These are phyloP conservation scores for Penaeus monodon DNA, from an alignment of 2,888 invertebrate genomes.

Conservation along the genomic window DNA sequence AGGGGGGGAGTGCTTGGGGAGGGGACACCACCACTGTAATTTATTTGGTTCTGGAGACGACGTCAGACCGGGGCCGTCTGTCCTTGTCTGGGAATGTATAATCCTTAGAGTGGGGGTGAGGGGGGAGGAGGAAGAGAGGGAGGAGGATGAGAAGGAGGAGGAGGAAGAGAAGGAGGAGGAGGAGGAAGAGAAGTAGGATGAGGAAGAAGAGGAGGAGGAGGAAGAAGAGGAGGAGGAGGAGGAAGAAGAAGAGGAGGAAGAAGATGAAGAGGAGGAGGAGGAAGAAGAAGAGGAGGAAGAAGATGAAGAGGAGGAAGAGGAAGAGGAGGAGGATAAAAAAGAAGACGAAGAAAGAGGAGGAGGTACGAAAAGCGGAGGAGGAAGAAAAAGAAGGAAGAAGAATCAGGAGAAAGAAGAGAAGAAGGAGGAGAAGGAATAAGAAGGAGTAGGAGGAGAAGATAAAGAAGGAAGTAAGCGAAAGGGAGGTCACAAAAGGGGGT, in stretches of 20 bases:
- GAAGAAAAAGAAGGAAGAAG: background rate
- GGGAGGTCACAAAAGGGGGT: background rate
- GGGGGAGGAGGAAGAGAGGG: background rate
- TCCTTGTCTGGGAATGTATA: background rate
- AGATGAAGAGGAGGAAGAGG: too few relatives aligned
- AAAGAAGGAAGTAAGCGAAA: too few relatives aligned
- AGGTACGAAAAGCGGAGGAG: background rate
- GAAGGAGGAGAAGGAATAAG: background rate
- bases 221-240: background rate
- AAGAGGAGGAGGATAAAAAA: fast-evolving
- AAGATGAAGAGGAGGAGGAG: background rate
- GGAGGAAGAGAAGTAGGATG: background rate
- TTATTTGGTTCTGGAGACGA: too few relatives aligned
- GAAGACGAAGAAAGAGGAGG: background rate
- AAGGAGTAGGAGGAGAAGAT: background rate
- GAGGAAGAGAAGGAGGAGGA: too few relatives aligned
- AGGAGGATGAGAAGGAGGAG: background rate
- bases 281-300: background rate
- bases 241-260: background rate
- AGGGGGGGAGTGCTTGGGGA: too few relatives aligned
- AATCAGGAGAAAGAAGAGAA: background rate
- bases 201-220: background rate
- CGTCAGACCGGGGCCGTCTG: too few relatives aligned
- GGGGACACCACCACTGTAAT: too few relatives aligned
- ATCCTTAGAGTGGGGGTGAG: too few relatives aligned